Percentiles rank a stretch among this genome's conserved stretches.
phyloP scores from a whole-genome alignment of 2,888 invertebrate genomes.

The Schrankia costaestrigalis region DNA sequence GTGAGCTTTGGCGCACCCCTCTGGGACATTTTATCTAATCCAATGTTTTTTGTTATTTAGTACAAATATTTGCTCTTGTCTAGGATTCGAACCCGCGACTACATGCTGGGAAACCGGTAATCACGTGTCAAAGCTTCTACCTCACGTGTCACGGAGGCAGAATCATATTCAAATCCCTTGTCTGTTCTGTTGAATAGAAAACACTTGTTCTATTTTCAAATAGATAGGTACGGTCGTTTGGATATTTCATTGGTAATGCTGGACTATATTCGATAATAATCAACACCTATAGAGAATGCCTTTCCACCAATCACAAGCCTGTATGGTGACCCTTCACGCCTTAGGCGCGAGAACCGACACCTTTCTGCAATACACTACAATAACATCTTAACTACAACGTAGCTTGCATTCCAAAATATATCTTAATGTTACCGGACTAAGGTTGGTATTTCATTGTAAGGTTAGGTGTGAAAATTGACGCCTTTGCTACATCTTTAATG shows the following conservation, averaged over 20 bases:
- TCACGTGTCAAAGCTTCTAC: too few species aligned
- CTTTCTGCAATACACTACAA: slow-evolving; percentile 37
- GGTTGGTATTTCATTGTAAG: slow-evolving; percentile 25
- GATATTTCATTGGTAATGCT: slow-evolving; percentile 1
- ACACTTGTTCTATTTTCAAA: too few species aligned
- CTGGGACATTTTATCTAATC: too few species aligned
- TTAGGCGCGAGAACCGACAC: slow-evolving; percentile 77
- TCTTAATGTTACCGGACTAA: neutral
- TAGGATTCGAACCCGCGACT: too few species aligned
- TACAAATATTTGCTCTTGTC: too few species aligned
- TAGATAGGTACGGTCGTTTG: too few species aligned
- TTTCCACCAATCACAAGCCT: slow-evolving; percentile 58
- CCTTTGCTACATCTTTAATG: slow-evolving; percentile 51
- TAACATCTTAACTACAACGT: slow-evolving; percentile 36
- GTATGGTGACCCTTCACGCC: slow-evolving; percentile 72
- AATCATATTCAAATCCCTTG: too few species aligned
- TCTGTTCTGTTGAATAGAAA: slow-evolving; percentile 3
- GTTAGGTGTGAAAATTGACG: slow-evolving; percentile 77
- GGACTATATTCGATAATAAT: slow-evolving; percentile 42
- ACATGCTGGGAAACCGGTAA: too few species aligned
- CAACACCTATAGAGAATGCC: slow-evolving; percentile 46
- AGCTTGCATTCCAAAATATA: slow-evolving; percentile 17
- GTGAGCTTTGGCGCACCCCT: too few species aligned
- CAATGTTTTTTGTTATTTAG: too few species aligned
- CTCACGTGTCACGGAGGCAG: too few species aligned